Conservation (phyloP, 2,113 vertebrate genomes). For the Cavia aperea region DNA sequence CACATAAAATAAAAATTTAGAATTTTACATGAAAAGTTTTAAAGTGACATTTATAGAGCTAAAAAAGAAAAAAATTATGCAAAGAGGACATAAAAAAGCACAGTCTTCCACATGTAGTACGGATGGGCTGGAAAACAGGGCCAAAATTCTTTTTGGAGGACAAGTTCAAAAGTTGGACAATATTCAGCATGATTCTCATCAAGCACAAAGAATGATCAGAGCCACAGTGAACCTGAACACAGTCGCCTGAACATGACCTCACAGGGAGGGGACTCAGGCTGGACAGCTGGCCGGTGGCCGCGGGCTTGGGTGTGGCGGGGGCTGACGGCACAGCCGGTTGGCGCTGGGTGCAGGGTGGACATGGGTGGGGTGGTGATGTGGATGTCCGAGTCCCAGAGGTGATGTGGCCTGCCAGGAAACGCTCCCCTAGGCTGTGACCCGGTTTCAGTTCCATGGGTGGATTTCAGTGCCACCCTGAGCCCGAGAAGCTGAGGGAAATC, state of each 20-base stretch:
- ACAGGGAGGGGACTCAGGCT: background rate
- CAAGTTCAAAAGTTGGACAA: too few species aligned
- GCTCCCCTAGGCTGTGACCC: background rate
- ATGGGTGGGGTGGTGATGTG: background rate
- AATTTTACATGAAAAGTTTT: background rate
- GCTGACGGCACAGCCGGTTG: background rate
- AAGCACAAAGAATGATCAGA: accelerated
- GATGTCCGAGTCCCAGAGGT: too few species aligned
- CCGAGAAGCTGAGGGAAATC: background rate
- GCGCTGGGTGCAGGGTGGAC: background rate
- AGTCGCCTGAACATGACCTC: background rate
- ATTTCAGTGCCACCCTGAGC: background rate
- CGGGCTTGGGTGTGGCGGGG: background rate
- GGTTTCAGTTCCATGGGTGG: background rate
- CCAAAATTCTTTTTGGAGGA: background rate
- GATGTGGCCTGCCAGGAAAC: background rate
- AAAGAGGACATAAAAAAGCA: background rate
- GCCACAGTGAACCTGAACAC: accelerated
- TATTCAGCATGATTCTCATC: background rate
- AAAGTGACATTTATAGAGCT: background rate
- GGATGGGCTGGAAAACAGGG: background rate
- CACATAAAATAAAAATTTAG: background rate
- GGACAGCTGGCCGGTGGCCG: background rate
- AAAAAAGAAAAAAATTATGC: background rate
- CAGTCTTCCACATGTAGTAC: too few species aligned